Conservation (phyloP, 2,797 vertebrate species). For the Nyctibius grandis region DNA sequence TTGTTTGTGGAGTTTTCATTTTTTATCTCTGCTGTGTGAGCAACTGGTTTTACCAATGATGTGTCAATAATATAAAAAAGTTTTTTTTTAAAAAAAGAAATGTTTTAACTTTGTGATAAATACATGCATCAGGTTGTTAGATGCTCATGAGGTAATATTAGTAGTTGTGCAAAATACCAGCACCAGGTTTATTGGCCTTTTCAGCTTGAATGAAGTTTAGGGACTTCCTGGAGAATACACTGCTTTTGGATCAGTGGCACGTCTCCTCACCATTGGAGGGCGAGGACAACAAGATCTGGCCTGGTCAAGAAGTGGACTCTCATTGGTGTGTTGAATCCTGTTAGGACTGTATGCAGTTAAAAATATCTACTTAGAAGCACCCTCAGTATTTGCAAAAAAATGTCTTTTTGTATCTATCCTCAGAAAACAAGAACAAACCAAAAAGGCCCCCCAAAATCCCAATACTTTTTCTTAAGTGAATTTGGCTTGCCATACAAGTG, state of each 20-base stretch:
- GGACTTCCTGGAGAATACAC: not conserved
- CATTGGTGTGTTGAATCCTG: not conserved
- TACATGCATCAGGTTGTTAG: not conserved
- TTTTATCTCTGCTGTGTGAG: not conserved
- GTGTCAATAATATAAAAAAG: not conserved
- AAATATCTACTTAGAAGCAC: not conserved
- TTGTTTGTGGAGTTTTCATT: not conserved
- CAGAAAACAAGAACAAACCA: not conserved
- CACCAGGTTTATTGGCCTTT: not conserved
- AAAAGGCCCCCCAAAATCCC: not conserved
- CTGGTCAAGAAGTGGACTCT: not conserved
- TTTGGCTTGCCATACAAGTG: not conserved
- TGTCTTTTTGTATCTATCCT: not conserved
- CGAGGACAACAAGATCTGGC: not conserved
- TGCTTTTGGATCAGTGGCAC: not conserved
- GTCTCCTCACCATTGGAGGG: not conserved
- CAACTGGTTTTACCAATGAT: not conserved
- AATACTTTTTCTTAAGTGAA: not conserved
- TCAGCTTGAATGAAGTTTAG: not conserved
- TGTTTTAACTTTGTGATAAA: not conserved
- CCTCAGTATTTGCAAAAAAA: not conserved
- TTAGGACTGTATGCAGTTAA: not conserved
- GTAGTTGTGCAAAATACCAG: not conserved
- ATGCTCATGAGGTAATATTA: not conserved
- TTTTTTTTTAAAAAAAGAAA: no score